Conservation (phyloP, 2,113 vertebrate species). For the Clinocottus analis region DNA sequence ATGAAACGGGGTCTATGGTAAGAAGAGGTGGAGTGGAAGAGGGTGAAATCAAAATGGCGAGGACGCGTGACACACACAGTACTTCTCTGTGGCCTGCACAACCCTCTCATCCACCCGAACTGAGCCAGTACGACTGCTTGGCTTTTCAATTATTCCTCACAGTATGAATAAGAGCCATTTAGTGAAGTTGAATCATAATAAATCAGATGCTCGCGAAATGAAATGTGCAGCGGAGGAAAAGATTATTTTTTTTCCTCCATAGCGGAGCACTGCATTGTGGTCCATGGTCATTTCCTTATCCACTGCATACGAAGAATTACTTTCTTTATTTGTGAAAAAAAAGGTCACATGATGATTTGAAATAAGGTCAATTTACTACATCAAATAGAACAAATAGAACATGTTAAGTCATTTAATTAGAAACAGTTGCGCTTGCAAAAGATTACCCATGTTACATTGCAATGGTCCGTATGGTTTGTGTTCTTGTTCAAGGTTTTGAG, state of each 20-base stretch:
- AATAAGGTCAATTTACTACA: background rate
- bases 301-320: background rate
- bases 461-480: background rate
- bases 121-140: conserved; percentile 54
- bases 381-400: background rate
- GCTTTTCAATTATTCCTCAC: conserved; percentile 75
- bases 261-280: conserved; percentile 31
- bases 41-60: conserved; percentile 24
- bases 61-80: conserved; percentile 7
- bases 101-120: conserved; percentile 18
- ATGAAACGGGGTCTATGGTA: background rate
- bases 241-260: conserved; percentile 6
- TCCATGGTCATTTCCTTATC: conserved; percentile 24
- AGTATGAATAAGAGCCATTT: conserved; percentile 67
- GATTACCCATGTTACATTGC: background rate
- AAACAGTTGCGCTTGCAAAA: too few relatives aligned
- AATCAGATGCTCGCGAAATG: conserved; percentile 62
- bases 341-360: background rate
- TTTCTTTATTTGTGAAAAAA: conserved; percentile 1
- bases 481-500: conserved; percentile 22
- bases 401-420: too few relatives aligned
- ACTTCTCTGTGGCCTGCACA: conserved; percentile 18
- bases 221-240: conserved; percentile 57
- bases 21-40: background rate
- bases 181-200: conserved; percentile 54